Evolutionary conservation across 2,113 vertebrate species (phyloP), one percentile per base, ranked within the genome.

Genomic region (Brachirus orientalis): DNA sequence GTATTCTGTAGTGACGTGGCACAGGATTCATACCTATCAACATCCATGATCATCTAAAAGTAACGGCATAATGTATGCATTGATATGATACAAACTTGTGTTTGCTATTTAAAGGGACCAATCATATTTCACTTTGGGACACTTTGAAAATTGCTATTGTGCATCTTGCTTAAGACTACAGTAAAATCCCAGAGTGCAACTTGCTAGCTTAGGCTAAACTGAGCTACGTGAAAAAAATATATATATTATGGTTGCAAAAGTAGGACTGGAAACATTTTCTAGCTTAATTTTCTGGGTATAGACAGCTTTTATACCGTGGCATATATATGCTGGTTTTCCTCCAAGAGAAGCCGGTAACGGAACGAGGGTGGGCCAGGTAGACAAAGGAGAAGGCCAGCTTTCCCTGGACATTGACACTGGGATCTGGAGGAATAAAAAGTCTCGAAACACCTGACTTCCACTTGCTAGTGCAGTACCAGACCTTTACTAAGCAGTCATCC

Each of bases 271-370:
- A 50, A 40, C 19, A 10, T 8, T n/a, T 43, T 22, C 7, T 7
- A n/a, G n/a, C n/a, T n/a, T n/a, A n/a, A n/a, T n/a, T n/a, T n/a
- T n/a, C n/a, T n/a, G n/a, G n/a, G n/a, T n/a, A n/a, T 22, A 16
- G 14, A 56, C 7, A 17, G 13, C 40, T 45, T 46, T 19, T 69
- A 2, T 87, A 99, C 98, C 96, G 92, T 82, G 96, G 95, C 95
- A 97, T 96, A 69, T 96, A 96, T 86, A 95, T 96, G 92, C 97
- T 99, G 63, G 94, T 98, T 89, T 99, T 98, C 85, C 97, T 94
- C 98, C 98, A 99, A n/a, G 97, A 96, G 92, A 99, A 96, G 60
- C 95, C 93, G 17, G 95, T 97, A 67, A 99, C 95, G 41, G 97
- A 95, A 63, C 97, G 95, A 79, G 97, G 98, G 90, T 99, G 98